Percentiles rank a stretch among this genome's conserved stretches.
These are phyloP conservation scores for Physocephala rufipes DNA, from an alignment of 2,888 invertebrate species.

Conservation along the genomic window DNA sequence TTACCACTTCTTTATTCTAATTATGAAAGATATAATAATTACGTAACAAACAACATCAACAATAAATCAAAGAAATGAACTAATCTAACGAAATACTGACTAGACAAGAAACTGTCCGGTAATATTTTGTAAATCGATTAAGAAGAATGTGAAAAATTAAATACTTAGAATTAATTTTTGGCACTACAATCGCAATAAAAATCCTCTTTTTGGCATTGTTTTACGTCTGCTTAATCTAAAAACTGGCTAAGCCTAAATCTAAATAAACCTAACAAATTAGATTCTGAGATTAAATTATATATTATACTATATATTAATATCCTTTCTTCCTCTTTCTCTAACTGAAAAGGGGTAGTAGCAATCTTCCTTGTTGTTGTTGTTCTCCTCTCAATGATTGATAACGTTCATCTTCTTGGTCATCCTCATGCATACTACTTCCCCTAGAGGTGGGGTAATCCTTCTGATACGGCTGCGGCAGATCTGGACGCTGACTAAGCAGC, in stretches of 20 bases:
- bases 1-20: background rate
- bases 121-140: background rate
- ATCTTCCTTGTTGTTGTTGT: conserved; percentile 20
- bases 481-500: conserved; percentile 28
- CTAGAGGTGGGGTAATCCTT: conserved; percentile 37
- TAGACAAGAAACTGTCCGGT: conserved; percentile 25
- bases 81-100: conserved; percentile 15
- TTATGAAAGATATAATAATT: background rate
- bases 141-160: conserved; percentile 18
- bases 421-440: conserved; percentile 57
- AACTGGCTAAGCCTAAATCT: conserved; percentile 31
- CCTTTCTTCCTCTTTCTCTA: conserved; percentile 10
- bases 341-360: conserved; percentile 31
- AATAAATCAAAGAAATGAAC: background rate
- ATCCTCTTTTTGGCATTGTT: conserved; percentile 11
- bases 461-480: conserved; percentile 39
- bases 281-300: conserved; percentile 30
- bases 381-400: background rate
- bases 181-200: conserved; percentile 29
- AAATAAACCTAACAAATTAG: conserved; percentile 13
- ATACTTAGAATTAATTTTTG: conserved; percentile 38
- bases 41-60: conserved; percentile 3
- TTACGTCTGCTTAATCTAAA: background rate
- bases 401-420: conserved; percentile 30
- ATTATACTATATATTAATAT: too few relatives aligned